Base-by-base conservation (phyloP, 2,113 vertebrate genomes). In the Ctenodactylus gundi region DNA sequence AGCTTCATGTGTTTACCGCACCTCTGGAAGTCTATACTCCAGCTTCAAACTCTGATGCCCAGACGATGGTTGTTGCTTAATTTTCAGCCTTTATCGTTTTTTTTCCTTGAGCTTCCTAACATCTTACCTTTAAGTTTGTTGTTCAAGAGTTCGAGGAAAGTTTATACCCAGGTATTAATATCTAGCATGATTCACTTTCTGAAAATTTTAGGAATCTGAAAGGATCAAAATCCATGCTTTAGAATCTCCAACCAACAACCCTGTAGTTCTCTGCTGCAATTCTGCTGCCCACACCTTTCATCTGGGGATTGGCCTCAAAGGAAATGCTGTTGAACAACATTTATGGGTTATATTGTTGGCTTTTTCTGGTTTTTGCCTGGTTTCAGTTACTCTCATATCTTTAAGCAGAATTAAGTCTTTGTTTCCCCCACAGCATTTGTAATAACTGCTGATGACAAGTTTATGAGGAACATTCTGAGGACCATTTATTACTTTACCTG, bases 401-500 rank as follows among this genome's bases (percentile, higher is more conserved):
- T 77, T 67, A 67, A 73, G 62, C 31, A 72, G n/a, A 72, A 93
- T 85, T 2, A 65, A 58, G 9, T 21, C 36, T 36, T 53, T 78
- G 77, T 13, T 21, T 53, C n/a, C n/a, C n/a, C n/a, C n/a, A n/a
- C 18, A 57, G 34, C 20, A 25, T 80, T 96, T 36, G n/a, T 53
- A 67, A 55, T 60, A n/a, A n/a, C n/a, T n/a, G n/a, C 21, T 86
- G 58, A 29, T 76, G 11, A 60, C 72, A 51, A 55, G 55, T 64
- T 88, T 70, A 41, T 39, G 17, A 67, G 39, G 34, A 70, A 12
- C 41, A 10, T 14, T 36, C 12, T 44, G 57, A 77, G 44, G 36
- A 58, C 46, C 36, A 75, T 62, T 55, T 53, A 84, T 76, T 41
- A 13, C 31, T 31, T 97, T 98, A 99, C 98, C 98, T 99, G 98